phyloP scores from a whole-genome alignment of 1,140 invertebrate species.

The Subanguina moxae region DNA sequence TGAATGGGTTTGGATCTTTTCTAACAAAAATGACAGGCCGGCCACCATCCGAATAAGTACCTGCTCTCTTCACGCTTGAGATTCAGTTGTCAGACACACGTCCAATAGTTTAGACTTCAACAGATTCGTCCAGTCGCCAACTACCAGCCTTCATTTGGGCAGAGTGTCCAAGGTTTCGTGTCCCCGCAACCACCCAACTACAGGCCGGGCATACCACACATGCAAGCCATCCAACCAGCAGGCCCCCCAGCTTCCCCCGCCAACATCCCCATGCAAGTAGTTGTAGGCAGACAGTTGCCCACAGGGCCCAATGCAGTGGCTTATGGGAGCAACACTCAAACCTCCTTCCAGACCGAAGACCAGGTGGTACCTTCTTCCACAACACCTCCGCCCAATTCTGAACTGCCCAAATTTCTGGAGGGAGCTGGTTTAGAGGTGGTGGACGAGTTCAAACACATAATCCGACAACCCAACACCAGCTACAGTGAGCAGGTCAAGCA shows the following conservation, averaged over 20 bases:
- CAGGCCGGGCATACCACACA: neutral
- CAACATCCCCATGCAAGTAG: neutral
- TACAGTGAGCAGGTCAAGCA: constrained; percentile 36
- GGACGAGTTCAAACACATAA: constrained; percentile 39
- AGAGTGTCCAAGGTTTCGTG: neutral
- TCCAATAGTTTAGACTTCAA: neutral
- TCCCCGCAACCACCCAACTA: neutral
- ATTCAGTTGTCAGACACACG: too few relatives aligned
- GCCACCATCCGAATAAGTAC: too few relatives aligned
- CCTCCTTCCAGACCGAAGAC: neutral
- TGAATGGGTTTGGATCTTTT: too few relatives aligned
- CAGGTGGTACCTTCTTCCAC: neutral
- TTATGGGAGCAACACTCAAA: neutral
- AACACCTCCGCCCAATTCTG: neutral
- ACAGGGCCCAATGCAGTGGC: neutral
- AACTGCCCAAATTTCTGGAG: constrained; percentile 27
- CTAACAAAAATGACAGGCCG: too few relatives aligned
- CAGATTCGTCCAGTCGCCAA: neutral
- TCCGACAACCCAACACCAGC: constrained; percentile 32
- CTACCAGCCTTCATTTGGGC: neutral
- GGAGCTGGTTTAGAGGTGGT: constrained; percentile 30
- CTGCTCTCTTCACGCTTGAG: too few relatives aligned
- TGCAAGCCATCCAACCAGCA: neutral
- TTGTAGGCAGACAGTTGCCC: neutral
- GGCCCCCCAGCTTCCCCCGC: neutral